A percentile compares a stretch with the other conserved stretches of the same genome.
Conservation (phyloP, 2,113 vertebrate genomes). For the Anoura caudifer region DNA sequence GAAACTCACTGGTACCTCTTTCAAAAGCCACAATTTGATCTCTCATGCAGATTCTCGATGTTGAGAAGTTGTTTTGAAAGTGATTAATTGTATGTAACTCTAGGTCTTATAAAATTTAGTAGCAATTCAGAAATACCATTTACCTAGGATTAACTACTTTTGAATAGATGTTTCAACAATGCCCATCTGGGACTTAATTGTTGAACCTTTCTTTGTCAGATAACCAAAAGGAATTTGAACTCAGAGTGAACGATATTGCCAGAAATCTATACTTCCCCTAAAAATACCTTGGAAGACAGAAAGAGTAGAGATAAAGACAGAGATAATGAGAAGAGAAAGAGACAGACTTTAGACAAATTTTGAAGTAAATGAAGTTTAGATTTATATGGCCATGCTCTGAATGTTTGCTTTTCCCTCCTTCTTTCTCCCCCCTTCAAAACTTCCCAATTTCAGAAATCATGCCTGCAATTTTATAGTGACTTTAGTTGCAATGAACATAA, state of each 20-base stretch:
- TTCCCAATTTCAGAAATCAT: not conserved
- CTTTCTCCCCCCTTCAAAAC: not conserved
- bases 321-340: not conserved
- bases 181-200: not conserved
- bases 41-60: not conserved
- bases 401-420: not conserved
- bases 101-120: slow-evolving; percentile 9
- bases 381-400: not conserved
- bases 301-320: not conserved
- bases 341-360: not conserved
- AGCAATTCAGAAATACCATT: slow-evolving; percentile 19
- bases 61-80: slow-evolving; percentile 39
- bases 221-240: not conserved
- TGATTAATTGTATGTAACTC: slow-evolving; percentile 25
- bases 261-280: not conserved
- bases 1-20: not conserved
- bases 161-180: slow-evolving; percentile 29
- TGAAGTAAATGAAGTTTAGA: not conserved
- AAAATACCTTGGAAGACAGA: not conserved
- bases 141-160: slow-evolving; percentile 32
- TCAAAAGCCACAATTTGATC: not conserved
- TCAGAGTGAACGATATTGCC: not conserved
- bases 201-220: not conserved
- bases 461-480: not conserved
- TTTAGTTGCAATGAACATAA: not conserved